Evolutionary conservation across 2,113 vertebrate genomes (phyloP).

Genomic region (Conger conger): DNA sequence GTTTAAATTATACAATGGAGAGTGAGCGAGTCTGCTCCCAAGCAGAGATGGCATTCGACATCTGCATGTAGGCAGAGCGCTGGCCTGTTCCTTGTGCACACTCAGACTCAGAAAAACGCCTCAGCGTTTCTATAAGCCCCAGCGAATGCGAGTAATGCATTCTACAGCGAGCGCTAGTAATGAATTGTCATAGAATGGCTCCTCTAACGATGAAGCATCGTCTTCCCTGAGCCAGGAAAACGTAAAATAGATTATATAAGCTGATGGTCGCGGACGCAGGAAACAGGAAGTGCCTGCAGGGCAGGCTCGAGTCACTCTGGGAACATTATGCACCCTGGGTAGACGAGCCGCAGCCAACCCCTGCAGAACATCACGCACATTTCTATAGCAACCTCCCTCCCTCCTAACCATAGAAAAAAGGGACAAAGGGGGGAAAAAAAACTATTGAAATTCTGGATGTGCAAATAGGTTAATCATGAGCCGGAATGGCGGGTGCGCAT

Average conservation of each 20-base stretch:
- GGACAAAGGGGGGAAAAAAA: not conserved
- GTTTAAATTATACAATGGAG: not conserved
- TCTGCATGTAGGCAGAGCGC: not conserved
- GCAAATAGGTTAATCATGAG: slow-evolving; percentile 9
- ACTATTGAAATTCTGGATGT: not conserved
- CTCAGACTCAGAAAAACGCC: too few species aligned
- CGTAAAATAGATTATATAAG: slow-evolving; percentile 25
- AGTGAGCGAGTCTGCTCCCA: too few species aligned
- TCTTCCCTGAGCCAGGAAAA: not conserved
- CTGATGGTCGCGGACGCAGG: slow-evolving; percentile 14
- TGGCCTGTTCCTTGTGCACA: not conserved
- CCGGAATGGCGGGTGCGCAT: not conserved
- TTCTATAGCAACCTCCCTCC: slow-evolving; percentile 9
- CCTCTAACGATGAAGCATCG: not conserved
- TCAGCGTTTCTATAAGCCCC: not conserved
- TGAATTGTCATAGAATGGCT: not conserved
- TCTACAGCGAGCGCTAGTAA: not conserved
- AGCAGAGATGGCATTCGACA: not conserved
- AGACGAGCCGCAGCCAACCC: slow-evolving; percentile 14
- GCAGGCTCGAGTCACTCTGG: slow-evolving; percentile 18
- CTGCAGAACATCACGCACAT: slow-evolving; percentile 18
- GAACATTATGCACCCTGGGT: slow-evolving; percentile 13
- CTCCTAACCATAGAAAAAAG: not conserved
- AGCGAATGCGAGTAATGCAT: not conserved
- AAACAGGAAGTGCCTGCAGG: slow-evolving; percentile 20